phyloP scores from a whole-genome alignment of 2,113 vertebrate species.

The Aegithalos caudatus region DNA sequence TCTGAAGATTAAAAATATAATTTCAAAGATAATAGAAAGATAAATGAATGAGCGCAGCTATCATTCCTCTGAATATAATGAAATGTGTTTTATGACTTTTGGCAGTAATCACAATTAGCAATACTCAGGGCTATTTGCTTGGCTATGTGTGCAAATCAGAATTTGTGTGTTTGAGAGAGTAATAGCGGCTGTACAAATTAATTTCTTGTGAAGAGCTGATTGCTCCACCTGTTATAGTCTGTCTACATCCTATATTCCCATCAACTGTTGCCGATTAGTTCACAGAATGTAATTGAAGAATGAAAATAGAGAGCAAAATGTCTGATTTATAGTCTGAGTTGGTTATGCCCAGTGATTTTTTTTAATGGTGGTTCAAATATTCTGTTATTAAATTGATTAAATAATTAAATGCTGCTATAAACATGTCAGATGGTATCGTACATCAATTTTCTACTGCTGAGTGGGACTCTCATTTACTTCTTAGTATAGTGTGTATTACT shows the following conservation, averaged over 20 bases:
- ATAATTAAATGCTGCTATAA: conserved; percentile 72
- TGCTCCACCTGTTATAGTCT: conserved; percentile 66
- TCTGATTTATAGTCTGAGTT: conserved; percentile 67
- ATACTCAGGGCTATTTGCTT: conserved; percentile 53
- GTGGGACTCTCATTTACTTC: conserved; percentile 21
- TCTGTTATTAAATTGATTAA: conserved; percentile 74
- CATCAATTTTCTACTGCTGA: conserved; percentile 61
- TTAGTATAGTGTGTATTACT: neutral
- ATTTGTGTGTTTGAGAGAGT: conserved; percentile 4
- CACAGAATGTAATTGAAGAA: conserved; percentile 64
- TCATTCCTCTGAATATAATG: conserved; percentile 30
- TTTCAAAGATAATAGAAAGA: conserved; percentile 47
- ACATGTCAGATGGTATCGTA: conserved; percentile 67
- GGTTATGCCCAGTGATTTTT: conserved; percentile 63
- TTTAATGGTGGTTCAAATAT: conserved; percentile 64
- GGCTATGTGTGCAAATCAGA: conserved; percentile 28
- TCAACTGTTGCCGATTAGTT: conserved; percentile 66
- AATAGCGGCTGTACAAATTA: conserved; percentile 57
- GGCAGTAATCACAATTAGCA: conserved; percentile 70
- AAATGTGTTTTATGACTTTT: conserved; percentile 61
- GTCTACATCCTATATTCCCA: conserved; percentile 62
- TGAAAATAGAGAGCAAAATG: conserved; percentile 61
- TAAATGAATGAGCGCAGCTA: conserved; percentile 19
- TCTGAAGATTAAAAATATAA: conserved; percentile 32
- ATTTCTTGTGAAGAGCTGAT: conserved; percentile 68